Percentiles rank a stretch among this genome's conserved stretches.
Conservation (phyloP, 1,140 invertebrate genomes). For the Rhopalosiphum maidis region DNA sequence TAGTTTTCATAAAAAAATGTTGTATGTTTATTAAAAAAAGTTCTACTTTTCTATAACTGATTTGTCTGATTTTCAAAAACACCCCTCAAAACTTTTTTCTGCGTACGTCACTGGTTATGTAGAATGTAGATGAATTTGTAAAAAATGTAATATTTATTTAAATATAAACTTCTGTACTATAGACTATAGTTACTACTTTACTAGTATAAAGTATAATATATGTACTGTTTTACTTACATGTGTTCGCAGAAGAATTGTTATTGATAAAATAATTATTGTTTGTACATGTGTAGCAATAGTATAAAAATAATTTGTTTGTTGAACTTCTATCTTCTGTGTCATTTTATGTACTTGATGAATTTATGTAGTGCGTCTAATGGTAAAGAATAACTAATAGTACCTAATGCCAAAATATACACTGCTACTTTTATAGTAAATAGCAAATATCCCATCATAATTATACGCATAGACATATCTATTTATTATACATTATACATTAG, state of each 20-base stretch:
- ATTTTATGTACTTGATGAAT: not conserved
- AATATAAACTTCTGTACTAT: too few relatives aligned
- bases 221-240: not conserved
- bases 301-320: not conserved
- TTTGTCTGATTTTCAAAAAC: too few relatives aligned
- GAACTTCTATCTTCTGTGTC: not conserved
- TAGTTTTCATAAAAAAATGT: too few relatives aligned
- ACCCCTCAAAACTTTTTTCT: too few relatives aligned
- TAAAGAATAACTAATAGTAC: not conserved
- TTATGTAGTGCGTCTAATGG: not conserved
- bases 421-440: slow-evolving; percentile 35
- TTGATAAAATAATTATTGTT: not conserved
- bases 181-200: too few relatives aligned
- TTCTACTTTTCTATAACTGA: too few relatives aligned
- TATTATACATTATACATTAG: slow-evolving; percentile 15
- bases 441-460: not conserved
- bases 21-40: too few relatives aligned
- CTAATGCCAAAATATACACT: not conserved
- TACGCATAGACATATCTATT: not conserved
- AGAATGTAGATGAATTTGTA: too few relatives aligned
- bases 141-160: too few relatives aligned
- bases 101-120: too few relatives aligned
- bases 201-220: not conserved
- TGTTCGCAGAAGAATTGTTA: not conserved
- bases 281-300: not conserved